A percentile compares a stretch with the other conserved stretches of the same genome.
Evolutionary conservation across 2,113 vertebrate species (phyloP).

Genomic region (Chaetops frenatus): DNA sequence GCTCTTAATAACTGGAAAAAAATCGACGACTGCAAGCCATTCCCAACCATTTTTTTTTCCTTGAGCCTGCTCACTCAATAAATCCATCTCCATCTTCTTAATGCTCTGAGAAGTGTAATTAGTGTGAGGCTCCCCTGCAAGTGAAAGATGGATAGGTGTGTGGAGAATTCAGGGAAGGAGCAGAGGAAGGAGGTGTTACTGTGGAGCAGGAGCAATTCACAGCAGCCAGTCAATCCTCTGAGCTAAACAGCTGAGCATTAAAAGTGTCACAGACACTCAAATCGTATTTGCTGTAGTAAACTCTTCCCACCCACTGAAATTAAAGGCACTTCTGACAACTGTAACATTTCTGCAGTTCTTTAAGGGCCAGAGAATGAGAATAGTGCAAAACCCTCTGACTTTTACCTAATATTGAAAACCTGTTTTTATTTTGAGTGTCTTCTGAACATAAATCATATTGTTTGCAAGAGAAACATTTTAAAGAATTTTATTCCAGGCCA

Average conservation of each 20-base stretch:
- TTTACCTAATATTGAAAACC: neutral
- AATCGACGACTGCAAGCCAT: neutral
- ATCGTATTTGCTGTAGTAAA: neutral
- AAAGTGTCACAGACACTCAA: neutral
- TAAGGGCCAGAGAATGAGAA: neutral
- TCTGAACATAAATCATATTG: neutral
- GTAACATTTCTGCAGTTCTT: neutral
- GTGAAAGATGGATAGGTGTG: neutral
- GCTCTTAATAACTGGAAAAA: neutral
- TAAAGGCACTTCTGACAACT: neutral
- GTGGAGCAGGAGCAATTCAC: neutral
- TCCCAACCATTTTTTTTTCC: neutral
- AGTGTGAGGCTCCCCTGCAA: neutral
- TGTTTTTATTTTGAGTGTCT: neutral
- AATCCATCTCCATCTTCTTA: constrained; percentile 11
- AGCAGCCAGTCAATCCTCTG: neutral
- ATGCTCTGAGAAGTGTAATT: constrained; percentile 37
- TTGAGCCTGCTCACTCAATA: neutral
- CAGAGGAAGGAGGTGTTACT: neutral
- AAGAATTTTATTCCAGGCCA: neutral
- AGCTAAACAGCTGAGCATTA: neutral
- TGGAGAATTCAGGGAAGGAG: neutral
- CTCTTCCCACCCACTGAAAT: neutral
- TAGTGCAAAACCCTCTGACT: neutral
- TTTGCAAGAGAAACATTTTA: neutral